Percentiles rank a stretch among this genome's conserved stretches.
Evolutionary conservation across 2,888 invertebrate genomes (phyloP).

Genomic region (Neoascia interrupta): DNA sequence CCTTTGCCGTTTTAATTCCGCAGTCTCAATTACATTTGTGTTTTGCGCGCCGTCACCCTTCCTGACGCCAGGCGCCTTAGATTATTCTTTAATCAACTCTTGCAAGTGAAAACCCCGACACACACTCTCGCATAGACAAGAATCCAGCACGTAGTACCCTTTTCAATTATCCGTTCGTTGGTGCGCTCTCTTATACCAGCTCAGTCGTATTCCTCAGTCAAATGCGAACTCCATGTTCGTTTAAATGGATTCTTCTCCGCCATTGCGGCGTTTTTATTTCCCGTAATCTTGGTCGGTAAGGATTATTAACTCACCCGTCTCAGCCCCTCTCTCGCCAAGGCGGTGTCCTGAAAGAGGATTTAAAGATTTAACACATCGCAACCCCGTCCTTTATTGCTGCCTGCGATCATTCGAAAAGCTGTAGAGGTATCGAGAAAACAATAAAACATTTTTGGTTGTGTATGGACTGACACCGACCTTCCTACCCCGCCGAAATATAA

Average conservation of each 20-base stretch:
- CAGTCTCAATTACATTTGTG: slow-evolving; percentile 58
- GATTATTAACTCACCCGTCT: slow-evolving; percentile 35
- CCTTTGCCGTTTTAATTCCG: slow-evolving; percentile 49
- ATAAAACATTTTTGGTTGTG: no score
- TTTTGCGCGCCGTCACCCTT: slow-evolving; percentile 52
- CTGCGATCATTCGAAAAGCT: no score
- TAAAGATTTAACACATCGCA: slow-evolving; percentile 6
- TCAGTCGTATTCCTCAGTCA: neutral
- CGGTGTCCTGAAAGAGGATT: neutral
- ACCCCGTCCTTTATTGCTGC: neutral
- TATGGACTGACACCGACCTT: neutral
- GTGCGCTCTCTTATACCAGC: neutral
- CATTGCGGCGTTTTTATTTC: slow-evolving; percentile 50
- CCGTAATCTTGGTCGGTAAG: slow-evolving; percentile 18
- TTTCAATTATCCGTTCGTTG: slow-evolving; percentile 53
- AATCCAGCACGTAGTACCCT: slow-evolving; percentile 56
- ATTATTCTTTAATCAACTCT: slow-evolving; percentile 59
- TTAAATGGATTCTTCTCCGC: slow-evolving; percentile 23
- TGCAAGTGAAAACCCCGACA: slow-evolving; percentile 24
- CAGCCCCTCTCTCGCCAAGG: no score
- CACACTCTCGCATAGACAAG: slow-evolving; percentile 27
- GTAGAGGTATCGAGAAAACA: no score
- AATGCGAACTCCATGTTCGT: slow-evolving; percentile 38
- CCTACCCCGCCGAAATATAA: neutral
- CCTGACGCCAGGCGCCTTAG: slow-evolving; percentile 60